Conservation (phyloP, 2,888 invertebrate species). For the Drosophila emarginata region DNA sequence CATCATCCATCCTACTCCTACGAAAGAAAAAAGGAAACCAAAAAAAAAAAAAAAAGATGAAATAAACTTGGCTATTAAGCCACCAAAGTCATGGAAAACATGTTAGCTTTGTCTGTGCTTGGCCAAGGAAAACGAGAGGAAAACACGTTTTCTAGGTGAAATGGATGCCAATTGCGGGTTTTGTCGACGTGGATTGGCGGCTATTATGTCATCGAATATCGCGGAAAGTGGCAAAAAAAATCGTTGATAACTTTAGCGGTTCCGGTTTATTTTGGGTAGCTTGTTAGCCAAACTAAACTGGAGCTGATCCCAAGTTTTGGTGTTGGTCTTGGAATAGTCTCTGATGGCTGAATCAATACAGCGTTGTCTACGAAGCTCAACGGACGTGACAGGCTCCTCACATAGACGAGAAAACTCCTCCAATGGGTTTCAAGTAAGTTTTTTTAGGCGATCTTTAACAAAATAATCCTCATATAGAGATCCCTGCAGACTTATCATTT, state of each 20-base stretch:
- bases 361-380: conserved; percentile 47
- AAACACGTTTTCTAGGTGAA: conserved; percentile 60
- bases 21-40: conserved; percentile 13
- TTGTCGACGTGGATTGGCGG: conserved; percentile 28
- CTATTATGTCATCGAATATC: conserved; percentile 48
- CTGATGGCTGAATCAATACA: conserved; percentile 44
- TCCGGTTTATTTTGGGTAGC: conserved; percentile 38
- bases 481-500: conserved; percentile 69
- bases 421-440: conserved; percentile 66
- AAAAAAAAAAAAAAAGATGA: conserved; percentile 11
- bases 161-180: conserved; percentile 44
- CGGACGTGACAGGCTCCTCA: conserved; percentile 52
- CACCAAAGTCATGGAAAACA: conserved; percentile 60
- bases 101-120: conserved; percentile 28
- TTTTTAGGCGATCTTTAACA: neutral
- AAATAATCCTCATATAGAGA: neutral
- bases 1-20: conserved; percentile 36
- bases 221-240: conserved; percentile 47
- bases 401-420: neutral
- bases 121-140: conserved; percentile 50
- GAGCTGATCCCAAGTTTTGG: conserved; percentile 27
- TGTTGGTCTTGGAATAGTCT: conserved; percentile 29
- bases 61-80: conserved; percentile 40
- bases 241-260: conserved; percentile 43
- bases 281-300: conserved; percentile 39